Evolutionary conservation across 1,140 invertebrate species (phyloP), one percentile per base, ranked within the genome.

Genomic region (Triops longicaudatus): DNA sequence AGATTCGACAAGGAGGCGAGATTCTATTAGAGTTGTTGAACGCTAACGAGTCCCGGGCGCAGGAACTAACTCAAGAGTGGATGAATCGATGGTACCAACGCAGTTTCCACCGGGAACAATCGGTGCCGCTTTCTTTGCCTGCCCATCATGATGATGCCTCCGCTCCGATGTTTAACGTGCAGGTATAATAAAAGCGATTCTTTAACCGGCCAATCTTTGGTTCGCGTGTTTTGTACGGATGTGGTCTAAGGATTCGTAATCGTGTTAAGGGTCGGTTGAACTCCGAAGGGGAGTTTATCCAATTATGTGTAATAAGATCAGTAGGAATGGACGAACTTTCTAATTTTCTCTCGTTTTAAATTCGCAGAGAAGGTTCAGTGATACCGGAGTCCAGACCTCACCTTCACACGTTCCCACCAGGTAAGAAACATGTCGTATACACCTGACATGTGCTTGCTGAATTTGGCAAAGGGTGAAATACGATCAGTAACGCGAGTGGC

Each of bases 41-140:
- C 26, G 73, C 27, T 26, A 76, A 78, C 50, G 74, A 78, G n/a
- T 42, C 63, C 26, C 42, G 71, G 1, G 78, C 74, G 6, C 7
- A 75, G 5, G 78, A 76, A 72, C 43, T 78, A 50, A 78, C 78
- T 10, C 17, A 76, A 44, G 75, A 78, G 22, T 78, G 78, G 78
- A 63, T 78, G 27, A 73, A 72, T 26, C 44, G 76, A 76, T 78
- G 78, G 78, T 63, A 63, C 22, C 50, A 63, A 63, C 50, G 50
- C 0, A 63, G 50, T 63, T 63, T 63, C 50, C 50, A 63, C 22
- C 50, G 50, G 5, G 50, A 63, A 22, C 50, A 17, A 63, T 17
- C 50, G 22, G 50, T 63, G 22, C 50, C 50, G 0, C 14, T 63
- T 10, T 63, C 50, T 10, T 22, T 63, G 14, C 14, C 50, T 5